Evolutionary conservation across 2,113 vertebrate genomes (phyloP).

Genomic region (Kobus ellipsiprymnus): DNA sequence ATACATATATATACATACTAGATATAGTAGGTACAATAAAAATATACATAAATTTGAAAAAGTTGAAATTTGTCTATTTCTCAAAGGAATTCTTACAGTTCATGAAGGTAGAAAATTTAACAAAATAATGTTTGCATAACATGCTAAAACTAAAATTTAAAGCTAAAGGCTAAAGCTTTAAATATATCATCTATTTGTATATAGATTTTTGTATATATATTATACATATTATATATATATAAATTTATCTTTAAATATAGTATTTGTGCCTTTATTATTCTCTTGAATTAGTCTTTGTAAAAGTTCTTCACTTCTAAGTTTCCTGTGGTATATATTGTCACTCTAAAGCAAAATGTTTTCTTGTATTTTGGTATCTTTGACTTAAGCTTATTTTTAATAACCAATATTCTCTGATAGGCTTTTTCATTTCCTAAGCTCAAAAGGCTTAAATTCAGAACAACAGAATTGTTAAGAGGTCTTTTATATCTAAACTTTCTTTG

Average conservation of each 20-base stretch:
- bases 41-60: not conserved
- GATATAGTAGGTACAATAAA: not conserved
- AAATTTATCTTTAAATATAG: not conserved
- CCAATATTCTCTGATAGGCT: not conserved
- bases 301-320: not conserved
- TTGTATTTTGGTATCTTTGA: not conserved
- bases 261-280: not conserved
- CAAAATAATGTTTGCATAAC: not conserved
- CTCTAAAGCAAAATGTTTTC: not conserved
- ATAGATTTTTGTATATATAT: not conserved
- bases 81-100: not conserved
- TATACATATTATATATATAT: no score
- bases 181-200: not conserved
- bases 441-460: not conserved
- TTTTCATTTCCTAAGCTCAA: not conserved
- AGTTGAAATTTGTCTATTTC: not conserved
- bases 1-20: fast-evolving
- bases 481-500: not conserved
- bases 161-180: not conserved
- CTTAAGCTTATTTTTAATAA: not conserved
- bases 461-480: not conserved
- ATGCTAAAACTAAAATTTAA: not conserved
- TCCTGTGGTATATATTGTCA: not conserved
- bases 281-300: not conserved
- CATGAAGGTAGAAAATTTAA: not conserved